Conservation (phyloP, 2,113 vertebrate genomes). For the Pedionomus torquatus region DNA sequence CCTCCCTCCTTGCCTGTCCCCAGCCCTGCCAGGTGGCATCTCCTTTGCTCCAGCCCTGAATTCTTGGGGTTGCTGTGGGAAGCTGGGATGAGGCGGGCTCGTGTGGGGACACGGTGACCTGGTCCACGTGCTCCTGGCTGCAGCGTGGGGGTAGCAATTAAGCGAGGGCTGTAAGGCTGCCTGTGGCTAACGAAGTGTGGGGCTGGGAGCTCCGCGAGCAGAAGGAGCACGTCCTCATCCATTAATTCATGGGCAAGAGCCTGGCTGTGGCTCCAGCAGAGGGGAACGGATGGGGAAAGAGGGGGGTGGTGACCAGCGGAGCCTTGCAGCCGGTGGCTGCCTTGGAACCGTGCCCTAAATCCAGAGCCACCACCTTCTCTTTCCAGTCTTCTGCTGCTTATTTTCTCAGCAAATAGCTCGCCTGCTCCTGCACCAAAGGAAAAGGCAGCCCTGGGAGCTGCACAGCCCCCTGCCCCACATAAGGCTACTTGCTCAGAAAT, state of each 20-base stretch:
- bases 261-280: rapidly evolving
- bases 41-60: neutral
- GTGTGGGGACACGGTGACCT: neutral
- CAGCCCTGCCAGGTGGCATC: rapidly evolving
- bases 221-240: neutral
- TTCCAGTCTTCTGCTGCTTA: neutral
- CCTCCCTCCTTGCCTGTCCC: rapidly evolving
- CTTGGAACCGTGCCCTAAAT: neutral
- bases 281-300: neutral
- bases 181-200: neutral
- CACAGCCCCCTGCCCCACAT: rapidly evolving
- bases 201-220: neutral
- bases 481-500: neutral
- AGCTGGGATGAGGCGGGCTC: neutral
- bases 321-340: neutral
- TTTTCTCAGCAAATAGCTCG: neutral
- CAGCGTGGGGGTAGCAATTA: neutral
- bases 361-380: neutral
- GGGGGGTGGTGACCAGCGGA: neutral
- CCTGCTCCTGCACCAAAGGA: too few relatives aligned
- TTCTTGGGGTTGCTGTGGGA: neutral
- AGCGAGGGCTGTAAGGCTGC: neutral
- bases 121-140: neutral
- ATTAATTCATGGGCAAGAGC: neutral
- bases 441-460: neutral